Evolutionary conservation across 2,797 vertebrate species (phyloP), one percentile per base, ranked within the genome.

Genomic region (Gymnopithys bicolor): DNA sequence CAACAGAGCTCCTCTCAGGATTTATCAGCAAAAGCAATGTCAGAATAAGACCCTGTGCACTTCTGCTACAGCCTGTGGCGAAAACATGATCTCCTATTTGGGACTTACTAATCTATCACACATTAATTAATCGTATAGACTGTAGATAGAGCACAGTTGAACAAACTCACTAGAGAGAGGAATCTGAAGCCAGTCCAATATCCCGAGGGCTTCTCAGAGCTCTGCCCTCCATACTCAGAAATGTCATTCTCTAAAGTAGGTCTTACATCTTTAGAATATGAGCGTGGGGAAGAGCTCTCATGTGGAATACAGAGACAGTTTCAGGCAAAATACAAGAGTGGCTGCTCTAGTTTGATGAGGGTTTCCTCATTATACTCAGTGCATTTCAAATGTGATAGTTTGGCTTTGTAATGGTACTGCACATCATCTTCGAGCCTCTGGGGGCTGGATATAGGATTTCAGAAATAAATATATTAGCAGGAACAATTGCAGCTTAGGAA

Each of bases 1-100:
- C 67, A 5, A 60, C 49, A 66, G 66, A 73, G 33, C 5, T 43
- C 32, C 63, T 79, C 81, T 63, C 74, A 63, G 70, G 45, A 84
- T 91, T 88, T 90, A 87, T 69, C 75, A 80, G 84, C 19, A 13
- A 23, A 73, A 84, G 74, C 49, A 78, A 33, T 32, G 74, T 70
- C 92, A 96, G 79, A 86, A n/a, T 56, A 41, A 89, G 92, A 78
- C 79, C 92, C 77, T 9, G 21, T 28, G 45, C 64, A 17, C 64
- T 87, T 64, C 81, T 94, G 53, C 84, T 89, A 7, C 79, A 74
- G 91, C 91, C 95, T 68, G 80, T 46, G 35, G 93, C 35, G 0
- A 96, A 94, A 93, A 41, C 80, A 78, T 18, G 52, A 70, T 90
- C 96, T 95, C 86, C 89, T 97, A 52, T 93, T 95, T 87, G 93